Evolutionary conservation across 2,888 invertebrate genomes (phyloP), one percentile per base, ranked within the genome.

Genomic region (Callosobruchus maculatus): DNA sequence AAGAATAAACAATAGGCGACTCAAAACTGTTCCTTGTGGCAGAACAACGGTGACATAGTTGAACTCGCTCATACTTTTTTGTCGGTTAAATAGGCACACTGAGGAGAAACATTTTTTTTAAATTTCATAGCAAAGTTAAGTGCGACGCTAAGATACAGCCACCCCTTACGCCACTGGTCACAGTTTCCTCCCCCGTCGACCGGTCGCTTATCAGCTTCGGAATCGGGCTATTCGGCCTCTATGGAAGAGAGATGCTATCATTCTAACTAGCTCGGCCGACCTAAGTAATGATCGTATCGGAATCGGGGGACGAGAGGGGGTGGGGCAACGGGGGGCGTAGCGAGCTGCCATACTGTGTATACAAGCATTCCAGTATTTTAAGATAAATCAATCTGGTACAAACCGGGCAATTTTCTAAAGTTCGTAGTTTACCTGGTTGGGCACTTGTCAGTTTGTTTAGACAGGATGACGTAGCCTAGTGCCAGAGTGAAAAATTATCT

Each of bases 161-260:
- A 49, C 18, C 49, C 49, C 49, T 18, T 49, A 49, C 49, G 49
- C 49, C 49, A 5, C 49, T 49, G 49, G 1, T 7, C 9, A 49
- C 49, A 18, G 49, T 80, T 81, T 80, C 77, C 77, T 78, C 82
- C 78, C 79, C 81, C 76, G 80, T 81, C 82, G 81, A 78, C 81
- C 49, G 49, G 80, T 73, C 71, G 76, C 81, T 84, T 85, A 84
- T 84, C 84, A 77, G 76, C 76, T 79, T 78, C 78, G 80, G 81
- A 88, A 89, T 89, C 89, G 86, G 84, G 85, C 85, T 85, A 85
- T 85, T 85, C 84, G 85, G 85, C 85, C 84, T 85, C 86, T 88
- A 87, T 87, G 84, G 86, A 88, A 81, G 82, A 83, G 89, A 83
- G 89, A 89, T 89, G 85, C 86, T 89, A 89, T 89, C 89, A 85